Evolutionary conservation across 2,113 vertebrate species (phyloP), one percentile per base, ranked within the genome.

Genomic region (Paramormyrops kingsleyae): DNA sequence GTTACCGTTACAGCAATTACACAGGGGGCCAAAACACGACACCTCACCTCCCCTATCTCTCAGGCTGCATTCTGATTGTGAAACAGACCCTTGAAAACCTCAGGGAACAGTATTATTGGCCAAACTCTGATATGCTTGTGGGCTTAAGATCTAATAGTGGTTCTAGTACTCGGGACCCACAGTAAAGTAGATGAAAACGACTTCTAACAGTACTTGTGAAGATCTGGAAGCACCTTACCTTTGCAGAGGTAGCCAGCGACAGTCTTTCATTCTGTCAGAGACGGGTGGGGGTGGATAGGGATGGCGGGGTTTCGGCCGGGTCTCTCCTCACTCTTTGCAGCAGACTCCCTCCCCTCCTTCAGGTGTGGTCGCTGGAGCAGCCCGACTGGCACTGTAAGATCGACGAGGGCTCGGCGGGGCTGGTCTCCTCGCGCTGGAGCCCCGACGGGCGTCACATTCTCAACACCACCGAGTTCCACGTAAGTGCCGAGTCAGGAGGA

Each of bases 371-470:
- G 84, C 92, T 99, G 6, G 98, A 99, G 92, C 97, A 99, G 95
- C 97, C 98, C 0, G 97, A 97, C 52, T 99, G 99, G 98, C 98
- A 97, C 96, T 99, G 98, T 93, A 98, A 97, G 93, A 99, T 99
- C 35, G 98, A 99, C 5, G 99, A 99, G 94, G 99, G 99, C 12
- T 99, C 98, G 0, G 98, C 98, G 0, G 99, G 99, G 83, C 95
- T 99, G 93, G 97, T 98, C 91, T 97, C 97, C 44, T 98, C 99
- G 0, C 97, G 97, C 92, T 99, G 99, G 99, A 98, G 99, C 92
- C 98, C 98, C 0, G 99, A 99, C 7, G 98, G 98, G 91, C 98
- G 99, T 95, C 99, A 99, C 96, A 96, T 99, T 93, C 97, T 99
- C 95, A 99, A 99, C 93, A 99, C 99, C 31, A 98, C 98, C 0